Evolutionary conservation across 2,888 invertebrate species (phyloP), one percentile per base, ranked within the genome.

Genomic region (Metalampra italica): DNA sequence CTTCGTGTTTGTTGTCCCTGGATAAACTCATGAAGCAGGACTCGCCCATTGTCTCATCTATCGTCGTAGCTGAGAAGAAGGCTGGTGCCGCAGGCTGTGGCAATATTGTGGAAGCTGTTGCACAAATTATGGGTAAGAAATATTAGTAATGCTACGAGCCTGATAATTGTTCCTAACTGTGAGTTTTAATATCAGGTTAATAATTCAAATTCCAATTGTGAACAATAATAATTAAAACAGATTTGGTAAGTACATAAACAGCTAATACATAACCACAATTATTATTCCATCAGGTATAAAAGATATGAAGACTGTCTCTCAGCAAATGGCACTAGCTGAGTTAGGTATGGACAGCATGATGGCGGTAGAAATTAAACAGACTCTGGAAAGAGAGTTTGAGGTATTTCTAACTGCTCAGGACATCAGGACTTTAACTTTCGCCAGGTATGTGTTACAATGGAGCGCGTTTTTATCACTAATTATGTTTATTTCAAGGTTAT

Each of bases 281-380:
- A 22, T 22, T 22, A 22, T 22, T 22, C 5, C 9, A 1, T 48
- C 13, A 91, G 92, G 92, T 58, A 90, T 94, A 55, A 90, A 92
- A 61, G 94, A 94, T 66, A 75, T 92, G 68, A 95, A 93, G 79
- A 92, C 91, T 0, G 91, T 93, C 0, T 94, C 94, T 41, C 90
- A 92, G 53, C 92, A 93, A 66, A 91, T 93, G 0, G 92, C 94
- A 0, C 86, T 99, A 1, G 95, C 96, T 1, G 98, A 98, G 75
- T 88, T 99, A 55, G 98, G 98, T 34, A 95, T 99, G 93, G 98
- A 99, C 84, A 98, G 98, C 1, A 93, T 98, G 90, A 98, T 97
- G 97, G 97, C 96, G 0, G 96, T 98, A 0, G 98, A 99, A 82
- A 97, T 99, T 60, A 98, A 98, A 64, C 97, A 98, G 81, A 94